phyloP scores from a whole-genome alignment of 2,888 invertebrate genomes.

The Dryocosmus kuriphilus region DNA sequence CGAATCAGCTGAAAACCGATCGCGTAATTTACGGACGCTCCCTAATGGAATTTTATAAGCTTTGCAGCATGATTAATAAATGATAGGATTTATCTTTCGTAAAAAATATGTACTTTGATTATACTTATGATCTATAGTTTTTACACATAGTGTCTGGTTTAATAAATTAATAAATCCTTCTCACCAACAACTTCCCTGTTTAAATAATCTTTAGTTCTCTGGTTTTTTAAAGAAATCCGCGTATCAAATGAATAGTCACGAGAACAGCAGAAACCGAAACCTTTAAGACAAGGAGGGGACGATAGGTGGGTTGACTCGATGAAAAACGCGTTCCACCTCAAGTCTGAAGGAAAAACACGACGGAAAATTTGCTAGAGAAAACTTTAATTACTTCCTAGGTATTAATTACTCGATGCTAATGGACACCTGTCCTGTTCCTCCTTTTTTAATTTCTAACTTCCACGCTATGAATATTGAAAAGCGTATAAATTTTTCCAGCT shows the following conservation, averaged over 20 bases:
- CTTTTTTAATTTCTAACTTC: constrained; percentile 63
- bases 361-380: constrained; percentile 67
- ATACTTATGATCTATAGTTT: too few relatives aligned
- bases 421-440: constrained; percentile 68
- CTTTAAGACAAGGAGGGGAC: neutral
- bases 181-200: too few relatives aligned
- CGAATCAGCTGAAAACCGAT: too few relatives aligned
- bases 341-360: constrained; percentile 45
- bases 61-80: too few relatives aligned
- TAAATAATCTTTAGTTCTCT: neutral
- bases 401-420: constrained; percentile 75
- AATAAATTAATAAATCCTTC: too few relatives aligned
- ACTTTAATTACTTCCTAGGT: constrained; percentile 75
- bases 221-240: neutral
- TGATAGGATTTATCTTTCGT: too few relatives aligned
- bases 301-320: constrained; percentile 19
- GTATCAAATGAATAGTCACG: constrained; percentile 10
- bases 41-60: too few relatives aligned
- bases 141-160: too few relatives aligned
- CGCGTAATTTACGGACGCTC: too few relatives aligned
- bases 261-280: neutral
- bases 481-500: neutral
- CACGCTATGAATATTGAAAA: constrained; percentile 69
- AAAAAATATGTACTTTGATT: too few relatives aligned
- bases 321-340: constrained; percentile 42